Conservation (phyloP, 2,113 vertebrate species). For the Chelonoidis abingdonii region DNA sequence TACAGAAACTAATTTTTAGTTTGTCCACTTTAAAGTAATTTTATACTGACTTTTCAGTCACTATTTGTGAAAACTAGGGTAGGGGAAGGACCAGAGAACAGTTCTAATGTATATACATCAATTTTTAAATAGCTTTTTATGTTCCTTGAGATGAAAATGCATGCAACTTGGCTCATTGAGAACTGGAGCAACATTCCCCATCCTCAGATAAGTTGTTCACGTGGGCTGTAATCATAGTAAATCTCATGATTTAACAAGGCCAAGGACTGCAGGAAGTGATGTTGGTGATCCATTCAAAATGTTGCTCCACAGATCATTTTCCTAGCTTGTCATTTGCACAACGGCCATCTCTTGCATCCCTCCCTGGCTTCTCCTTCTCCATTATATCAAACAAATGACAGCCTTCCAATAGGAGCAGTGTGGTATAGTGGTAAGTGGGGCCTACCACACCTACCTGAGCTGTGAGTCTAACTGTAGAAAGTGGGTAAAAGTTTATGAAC, state of each 20-base stretch:
- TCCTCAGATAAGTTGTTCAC: not conserved
- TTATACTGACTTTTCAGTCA: conserved; percentile 41
- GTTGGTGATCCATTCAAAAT: not conserved
- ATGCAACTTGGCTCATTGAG: not conserved
- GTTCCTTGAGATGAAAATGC: conserved; percentile 11
- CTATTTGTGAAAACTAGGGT: conserved; percentile 28
- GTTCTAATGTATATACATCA: conserved; percentile 56
- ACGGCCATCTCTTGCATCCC: not conserved
- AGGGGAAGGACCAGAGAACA: conserved; percentile 33
- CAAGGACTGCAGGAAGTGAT: not conserved
- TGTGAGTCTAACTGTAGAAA: not conserved
- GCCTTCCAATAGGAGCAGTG: not conserved
- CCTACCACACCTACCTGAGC: not conserved
- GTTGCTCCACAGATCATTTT: conserved; percentile 2
- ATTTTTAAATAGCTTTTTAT: conserved; percentile 61
- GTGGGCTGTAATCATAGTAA: not conserved
- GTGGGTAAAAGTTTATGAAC: not conserved
- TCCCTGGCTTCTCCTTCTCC: not conserved
- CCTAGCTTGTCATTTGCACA: not conserved
- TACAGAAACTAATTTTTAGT: not conserved
- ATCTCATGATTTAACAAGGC: conserved; percentile 27
- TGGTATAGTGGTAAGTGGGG: not conserved
- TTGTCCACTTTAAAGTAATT: conserved; percentile 41
- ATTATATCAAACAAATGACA: not conserved
- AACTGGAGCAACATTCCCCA: conserved; percentile 10